phyloP scores from a whole-genome alignment of 2,113 vertebrate species.

The Entelurus aequoreus region DNA sequence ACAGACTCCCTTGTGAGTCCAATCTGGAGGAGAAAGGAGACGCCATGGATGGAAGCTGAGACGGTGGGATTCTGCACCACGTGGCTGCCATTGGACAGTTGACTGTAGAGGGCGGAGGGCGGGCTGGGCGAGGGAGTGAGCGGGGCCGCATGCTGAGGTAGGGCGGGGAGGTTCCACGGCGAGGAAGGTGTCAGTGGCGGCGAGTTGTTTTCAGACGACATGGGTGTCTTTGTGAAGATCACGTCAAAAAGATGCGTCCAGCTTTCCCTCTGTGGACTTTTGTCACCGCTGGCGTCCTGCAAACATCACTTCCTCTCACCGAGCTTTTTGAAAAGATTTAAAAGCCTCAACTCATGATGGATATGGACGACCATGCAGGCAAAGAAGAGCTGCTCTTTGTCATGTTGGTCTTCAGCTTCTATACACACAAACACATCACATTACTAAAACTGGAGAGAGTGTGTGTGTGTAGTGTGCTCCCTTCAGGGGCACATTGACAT shows the following conservation, averaged over 20 bases:
- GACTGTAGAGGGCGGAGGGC: constrained; percentile 74
- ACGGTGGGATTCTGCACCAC: constrained; percentile 81
- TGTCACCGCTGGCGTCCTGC: neutral
- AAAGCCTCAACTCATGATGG: neutral
- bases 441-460: neutral
- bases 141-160: constrained; percentile 46
- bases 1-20: constrained; percentile 89
- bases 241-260: constrained; percentile 9
- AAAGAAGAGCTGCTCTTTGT: too few species aligned
- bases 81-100: constrained; percentile 84
- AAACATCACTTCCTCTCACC: neutral
- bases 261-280: neutral
- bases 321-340: neutral
- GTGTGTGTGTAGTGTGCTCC: too few species aligned
- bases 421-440: neutral
- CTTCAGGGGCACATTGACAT: too few species aligned
- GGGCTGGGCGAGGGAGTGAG: constrained; percentile 83
- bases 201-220: constrained; percentile 81
- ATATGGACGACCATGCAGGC: too few species aligned
- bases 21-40: constrained; percentile 91
- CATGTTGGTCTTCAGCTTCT: neutral
- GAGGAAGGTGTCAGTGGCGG: constrained; percentile 56
- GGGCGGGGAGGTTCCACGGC: constrained; percentile 39
- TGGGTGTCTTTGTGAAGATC: constrained; percentile 56
- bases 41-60: constrained; percentile 81